Evolutionary conservation across 1,140 invertebrate genomes (phyloP).

Genomic region (Argopecten irradians): DNA sequence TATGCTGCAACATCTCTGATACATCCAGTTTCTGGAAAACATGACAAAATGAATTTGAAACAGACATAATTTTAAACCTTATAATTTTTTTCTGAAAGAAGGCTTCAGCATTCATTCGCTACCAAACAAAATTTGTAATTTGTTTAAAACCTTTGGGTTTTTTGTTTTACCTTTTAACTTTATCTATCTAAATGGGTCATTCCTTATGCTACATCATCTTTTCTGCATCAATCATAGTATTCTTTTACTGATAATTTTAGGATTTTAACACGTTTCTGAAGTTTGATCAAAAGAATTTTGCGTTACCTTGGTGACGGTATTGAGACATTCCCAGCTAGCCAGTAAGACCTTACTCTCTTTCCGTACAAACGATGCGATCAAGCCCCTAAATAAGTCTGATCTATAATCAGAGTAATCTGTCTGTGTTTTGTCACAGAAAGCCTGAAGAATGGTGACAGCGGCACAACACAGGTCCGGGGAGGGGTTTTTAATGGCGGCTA

Average conservation of each 20-base stretch:
- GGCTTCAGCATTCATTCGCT: background rate
- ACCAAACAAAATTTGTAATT: background rate
- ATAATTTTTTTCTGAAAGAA: background rate
- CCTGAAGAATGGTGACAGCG: constrained; percentile 90
- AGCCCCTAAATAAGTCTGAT: constrained; percentile 89
- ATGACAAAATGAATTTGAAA: too few relatives aligned
- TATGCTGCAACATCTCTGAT: constrained; percentile 88
- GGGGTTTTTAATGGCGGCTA: constrained; percentile 74
- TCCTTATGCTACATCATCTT: too few relatives aligned
- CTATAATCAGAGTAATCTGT: constrained; percentile 90
- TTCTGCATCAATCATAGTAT: too few relatives aligned
- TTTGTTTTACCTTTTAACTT: too few relatives aligned
- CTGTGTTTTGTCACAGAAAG: constrained; percentile 92
- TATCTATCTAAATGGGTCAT: too few relatives aligned
- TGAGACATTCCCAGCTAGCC: constrained; percentile 92
- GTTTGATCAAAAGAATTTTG: background rate
- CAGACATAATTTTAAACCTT: background rate
- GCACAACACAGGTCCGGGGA: constrained; percentile 79
- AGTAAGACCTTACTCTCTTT: constrained; percentile 88
- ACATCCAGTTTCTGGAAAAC: constrained; percentile 84
- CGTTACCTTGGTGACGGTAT: constrained; percentile 89
- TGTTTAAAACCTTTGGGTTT: background rate
- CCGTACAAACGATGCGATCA: constrained; percentile 91
- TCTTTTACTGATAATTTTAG: too few relatives aligned
- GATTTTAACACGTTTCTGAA: background rate